A percentile compares a stretch with the other conserved stretches of the same genome.
Conservation (phyloP, 1,140 invertebrate species). For the Charaxes varanes region DNA sequence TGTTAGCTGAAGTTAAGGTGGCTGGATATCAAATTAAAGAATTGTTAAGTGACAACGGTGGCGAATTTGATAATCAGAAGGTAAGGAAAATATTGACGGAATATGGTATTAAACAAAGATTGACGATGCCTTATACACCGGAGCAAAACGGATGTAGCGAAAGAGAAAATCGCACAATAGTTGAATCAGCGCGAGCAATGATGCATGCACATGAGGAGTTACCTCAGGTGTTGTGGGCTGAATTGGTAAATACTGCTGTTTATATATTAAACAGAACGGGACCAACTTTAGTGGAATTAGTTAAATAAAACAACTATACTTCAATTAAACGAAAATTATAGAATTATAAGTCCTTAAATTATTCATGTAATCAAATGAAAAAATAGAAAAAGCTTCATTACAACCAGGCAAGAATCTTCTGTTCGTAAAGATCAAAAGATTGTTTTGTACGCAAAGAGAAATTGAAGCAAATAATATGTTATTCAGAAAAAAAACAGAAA, state of each 20-base stretch:
- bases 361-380: too few relatives aligned
- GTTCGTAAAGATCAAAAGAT: too few relatives aligned
- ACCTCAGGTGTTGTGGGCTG: constrained; percentile 38
- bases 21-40: constrained; percentile 6
- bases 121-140: constrained; percentile 15
- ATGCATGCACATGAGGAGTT: constrained; percentile 38
- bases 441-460: too few relatives aligned
- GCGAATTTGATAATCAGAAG: constrained; percentile 7
- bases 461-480: too few relatives aligned
- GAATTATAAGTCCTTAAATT: too few relatives aligned
- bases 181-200: constrained; percentile 47
- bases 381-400: too few relatives aligned
- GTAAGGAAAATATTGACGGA: constrained; percentile 3
- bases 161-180: constrained; percentile 43
- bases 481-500: too few relatives aligned
- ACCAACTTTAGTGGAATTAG: constrained; percentile 18
- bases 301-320: too few relatives aligned
- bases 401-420: too few relatives aligned
- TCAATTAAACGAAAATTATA: too few relatives aligned
- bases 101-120: constrained; percentile 1
- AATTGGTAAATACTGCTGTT: constrained; percentile 39
- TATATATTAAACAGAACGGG: constrained; percentile 47
- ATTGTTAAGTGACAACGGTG: constrained; percentile 10
- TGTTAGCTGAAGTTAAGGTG: constrained; percentile 6
- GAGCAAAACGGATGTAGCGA: constrained; percentile 43